Evolutionary conservation across 2,888 invertebrate genomes (phyloP).

Genomic region (Euphydryas editha): DNA sequence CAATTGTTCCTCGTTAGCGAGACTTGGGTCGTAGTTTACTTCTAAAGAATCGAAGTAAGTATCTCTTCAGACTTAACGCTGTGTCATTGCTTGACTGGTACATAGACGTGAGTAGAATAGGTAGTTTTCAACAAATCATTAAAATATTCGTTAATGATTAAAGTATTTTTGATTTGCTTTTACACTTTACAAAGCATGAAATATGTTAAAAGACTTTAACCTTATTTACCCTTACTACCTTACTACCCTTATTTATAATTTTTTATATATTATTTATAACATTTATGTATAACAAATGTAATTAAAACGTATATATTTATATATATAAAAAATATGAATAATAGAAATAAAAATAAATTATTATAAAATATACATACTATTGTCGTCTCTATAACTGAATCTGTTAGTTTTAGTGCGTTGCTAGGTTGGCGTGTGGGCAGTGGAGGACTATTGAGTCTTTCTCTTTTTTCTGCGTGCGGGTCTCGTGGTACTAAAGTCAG

Average conservation of each 20-base stretch:
- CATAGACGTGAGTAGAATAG: conserved; percentile 19
- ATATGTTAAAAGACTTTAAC: background rate
- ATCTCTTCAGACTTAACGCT: conserved; percentile 78
- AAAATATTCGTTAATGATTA: too few relatives aligned
- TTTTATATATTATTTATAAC: too few relatives aligned
- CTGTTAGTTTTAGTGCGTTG: conserved; percentile 49
- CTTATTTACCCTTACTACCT: too few relatives aligned
- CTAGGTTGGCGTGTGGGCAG: conserved; percentile 78
- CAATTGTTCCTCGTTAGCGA: conserved; percentile 78
- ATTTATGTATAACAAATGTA: too few relatives aligned
- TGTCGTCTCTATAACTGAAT: conserved; percentile 49
- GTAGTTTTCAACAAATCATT: background rate
- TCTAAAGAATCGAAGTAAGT: conserved; percentile 79
- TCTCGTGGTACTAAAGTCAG: conserved; percentile 34
- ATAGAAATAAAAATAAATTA: background rate
- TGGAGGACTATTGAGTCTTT: conserved; percentile 74
- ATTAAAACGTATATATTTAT: background rate
- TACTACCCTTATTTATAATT: too few relatives aligned
- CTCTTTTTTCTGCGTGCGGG: conserved; percentile 64
- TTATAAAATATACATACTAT: background rate
- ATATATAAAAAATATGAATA: background rate
- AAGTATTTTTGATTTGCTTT: too few relatives aligned
- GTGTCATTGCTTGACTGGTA: conserved; percentile 74
- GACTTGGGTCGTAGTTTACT: conserved; percentile 65
- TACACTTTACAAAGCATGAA: background rate